Percentiles rank a stretch among this genome's conserved stretches.
Conservation (phyloP, 2,113 vertebrate species). For the Nothobranchius furzeri region DNA sequence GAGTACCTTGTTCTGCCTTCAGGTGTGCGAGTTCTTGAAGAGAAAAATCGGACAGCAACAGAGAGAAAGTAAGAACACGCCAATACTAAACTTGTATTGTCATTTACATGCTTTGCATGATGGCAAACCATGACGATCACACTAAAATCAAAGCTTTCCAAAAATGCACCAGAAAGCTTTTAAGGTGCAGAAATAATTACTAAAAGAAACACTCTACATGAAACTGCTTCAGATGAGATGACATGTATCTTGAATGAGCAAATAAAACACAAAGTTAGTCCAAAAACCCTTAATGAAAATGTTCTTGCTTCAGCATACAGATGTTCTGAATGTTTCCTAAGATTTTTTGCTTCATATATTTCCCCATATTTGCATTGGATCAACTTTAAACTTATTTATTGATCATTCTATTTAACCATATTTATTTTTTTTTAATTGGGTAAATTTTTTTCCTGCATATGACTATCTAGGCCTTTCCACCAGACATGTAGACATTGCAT, state of each 20-base stretch:
- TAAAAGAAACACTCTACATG: constrained; percentile 11
- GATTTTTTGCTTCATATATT: too few relatives aligned
- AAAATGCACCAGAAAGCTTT: constrained; percentile 73
- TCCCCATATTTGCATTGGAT: too few relatives aligned
- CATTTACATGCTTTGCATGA: constrained; percentile 74
- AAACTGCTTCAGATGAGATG: constrained; percentile 16
- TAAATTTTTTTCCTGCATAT: too few relatives aligned
- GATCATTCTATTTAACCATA: too few relatives aligned
- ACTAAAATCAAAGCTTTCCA: constrained; percentile 71
- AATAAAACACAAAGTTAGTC: too few relatives aligned
- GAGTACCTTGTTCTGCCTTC: constrained; percentile 94
- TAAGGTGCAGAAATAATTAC: constrained; percentile 45
- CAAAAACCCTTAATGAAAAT: too few relatives aligned
- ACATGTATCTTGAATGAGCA: not conserved
- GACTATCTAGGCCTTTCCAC: too few relatives aligned
- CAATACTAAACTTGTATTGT: constrained; percentile 80
- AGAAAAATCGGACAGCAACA: constrained; percentile 52
- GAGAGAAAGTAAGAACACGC: constrained; percentile 72
- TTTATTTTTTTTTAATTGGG: too few relatives aligned
- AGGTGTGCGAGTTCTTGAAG: constrained; percentile 91
- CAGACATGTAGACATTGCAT: too few relatives aligned
- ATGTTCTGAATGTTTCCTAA: too few relatives aligned
- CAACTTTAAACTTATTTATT: too few relatives aligned
- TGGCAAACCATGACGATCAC: constrained; percentile 78
- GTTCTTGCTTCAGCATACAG: too few relatives aligned